phyloP scores from a whole-genome alignment of 2,797 vertebrate species.

The Ara ararauna region DNA sequence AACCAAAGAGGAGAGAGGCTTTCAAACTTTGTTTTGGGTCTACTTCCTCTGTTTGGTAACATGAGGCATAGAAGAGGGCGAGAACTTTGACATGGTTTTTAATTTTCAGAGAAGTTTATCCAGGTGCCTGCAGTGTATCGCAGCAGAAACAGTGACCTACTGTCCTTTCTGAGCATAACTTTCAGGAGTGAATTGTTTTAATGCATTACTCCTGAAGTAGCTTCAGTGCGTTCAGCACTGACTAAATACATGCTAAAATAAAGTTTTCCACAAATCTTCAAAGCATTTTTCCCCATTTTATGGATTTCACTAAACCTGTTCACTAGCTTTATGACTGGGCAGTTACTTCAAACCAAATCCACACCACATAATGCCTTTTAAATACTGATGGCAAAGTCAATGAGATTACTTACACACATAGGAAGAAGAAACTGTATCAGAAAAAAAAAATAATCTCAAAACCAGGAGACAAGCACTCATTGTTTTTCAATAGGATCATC shows the following conservation, averaged over 20 bases:
- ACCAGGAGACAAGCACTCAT: not conserved
- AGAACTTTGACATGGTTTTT: fast-evolving
- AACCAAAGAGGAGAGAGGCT: not conserved
- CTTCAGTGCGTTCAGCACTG: not conserved
- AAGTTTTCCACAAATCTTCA: not conserved
- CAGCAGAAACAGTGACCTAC: not conserved
- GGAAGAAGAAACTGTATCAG: not conserved
- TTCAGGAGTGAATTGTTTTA: not conserved
- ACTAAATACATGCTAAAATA: not conserved
- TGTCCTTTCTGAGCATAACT: not conserved
- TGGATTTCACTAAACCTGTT: not conserved
- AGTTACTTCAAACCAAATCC: not conserved
- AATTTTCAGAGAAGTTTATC: not conserved
- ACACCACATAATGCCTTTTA: not conserved
- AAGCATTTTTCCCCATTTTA: not conserved
- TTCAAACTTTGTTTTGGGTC: not conserved
- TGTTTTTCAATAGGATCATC: not conserved
- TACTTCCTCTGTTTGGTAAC: not conserved
- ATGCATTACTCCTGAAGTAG: not conserved
- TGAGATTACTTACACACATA: not conserved
- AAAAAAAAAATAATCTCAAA: not conserved
- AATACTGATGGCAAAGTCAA: not conserved
- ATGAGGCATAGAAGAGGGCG: not conserved
- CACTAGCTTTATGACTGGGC: not conserved
- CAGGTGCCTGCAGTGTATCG: not conserved